Base-by-base conservation (phyloP, 2,797 vertebrate species). In the Cryptoblepharus egeriae region DNA sequence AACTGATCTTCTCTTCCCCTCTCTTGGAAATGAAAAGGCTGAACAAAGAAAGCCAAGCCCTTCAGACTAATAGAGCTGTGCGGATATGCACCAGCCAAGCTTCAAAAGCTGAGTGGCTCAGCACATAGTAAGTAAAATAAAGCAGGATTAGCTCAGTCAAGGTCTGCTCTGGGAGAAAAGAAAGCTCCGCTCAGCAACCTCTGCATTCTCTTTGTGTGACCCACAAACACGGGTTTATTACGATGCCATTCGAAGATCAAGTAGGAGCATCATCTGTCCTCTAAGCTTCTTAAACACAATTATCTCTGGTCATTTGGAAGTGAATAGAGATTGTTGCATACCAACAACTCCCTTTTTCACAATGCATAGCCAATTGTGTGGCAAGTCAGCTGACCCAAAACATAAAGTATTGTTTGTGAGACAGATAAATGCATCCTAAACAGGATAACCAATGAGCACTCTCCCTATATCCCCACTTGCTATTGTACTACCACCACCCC, bases 1-100 rank as follows among this genome's bases (percentile, higher is more conserved):
- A 30, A n/a, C 65, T 70, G 22, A n/a, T 68, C 32, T 26, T 32
- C 24, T 32, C n/a, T 74, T 57, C 11, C n/a, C 64, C n/a, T 32
- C 22, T 68, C 15, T 13, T 69, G 72, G 64, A 60, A 75, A 69
- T 32, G 49, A 75, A 68, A 82, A 75, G 30, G n/a, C 72, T 37
- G 45, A 69, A 55, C 30, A 77, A 76, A 70, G 42, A 71, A 77
- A 30, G 39, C 55, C 42, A 77, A 82, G 37, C 35, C n/a, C 55
- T 30, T 32, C 20, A 58, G 65, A 39, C 60, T 75, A 65, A 35
- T 58, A 71, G 24, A 80, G 26, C 26, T n/a, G n/a, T 35, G 35
- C 16, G 22, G 30, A 45, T 74, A 67, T 10, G 39, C 63, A 67
- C 11, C 11, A 65, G 58, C 15, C 52, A 75, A 80, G 49, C 57